Evolutionary conservation across 2,797 vertebrate species (phyloP).

Genomic region (Peromyscus nudipes): DNA sequence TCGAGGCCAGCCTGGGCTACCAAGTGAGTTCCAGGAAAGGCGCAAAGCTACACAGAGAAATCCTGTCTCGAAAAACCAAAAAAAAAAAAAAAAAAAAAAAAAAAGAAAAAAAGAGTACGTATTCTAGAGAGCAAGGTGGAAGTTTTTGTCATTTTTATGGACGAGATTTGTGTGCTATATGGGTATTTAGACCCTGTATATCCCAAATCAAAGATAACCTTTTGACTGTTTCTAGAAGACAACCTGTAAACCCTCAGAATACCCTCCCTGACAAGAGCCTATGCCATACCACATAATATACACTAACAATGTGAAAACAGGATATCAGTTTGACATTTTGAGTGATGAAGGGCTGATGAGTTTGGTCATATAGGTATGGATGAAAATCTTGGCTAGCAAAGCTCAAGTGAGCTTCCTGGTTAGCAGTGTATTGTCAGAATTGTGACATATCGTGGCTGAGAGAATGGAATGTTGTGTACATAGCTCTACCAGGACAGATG

Average conservation of each 20-base stretch:
- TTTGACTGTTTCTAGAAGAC: background rate
- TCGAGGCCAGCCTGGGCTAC: too few species aligned
- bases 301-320: background rate
- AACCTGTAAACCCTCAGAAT: background rate
- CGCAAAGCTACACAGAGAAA: too few species aligned
- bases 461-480: background rate
- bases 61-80: too few species aligned
- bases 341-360: background rate
- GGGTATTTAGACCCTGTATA: background rate
- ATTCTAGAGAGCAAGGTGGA: background rate
- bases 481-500: background rate
- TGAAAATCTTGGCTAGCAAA: background rate
- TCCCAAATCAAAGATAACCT: background rate
- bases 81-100: too few species aligned
- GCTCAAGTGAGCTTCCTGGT: background rate
- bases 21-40: too few species aligned
- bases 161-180: background rate
- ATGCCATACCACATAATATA: background rate
- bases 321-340: background rate
- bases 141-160: conserved; percentile 8
- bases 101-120: background rate
- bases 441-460: too few species aligned
- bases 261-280: background rate
- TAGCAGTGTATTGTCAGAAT: background rate
- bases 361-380: background rate